A percentile compares a stretch with the other conserved stretches of the same genome.
phyloP scores from a whole-genome alignment of 2,797 vertebrate genomes.

The Sebastes cheni region DNA sequence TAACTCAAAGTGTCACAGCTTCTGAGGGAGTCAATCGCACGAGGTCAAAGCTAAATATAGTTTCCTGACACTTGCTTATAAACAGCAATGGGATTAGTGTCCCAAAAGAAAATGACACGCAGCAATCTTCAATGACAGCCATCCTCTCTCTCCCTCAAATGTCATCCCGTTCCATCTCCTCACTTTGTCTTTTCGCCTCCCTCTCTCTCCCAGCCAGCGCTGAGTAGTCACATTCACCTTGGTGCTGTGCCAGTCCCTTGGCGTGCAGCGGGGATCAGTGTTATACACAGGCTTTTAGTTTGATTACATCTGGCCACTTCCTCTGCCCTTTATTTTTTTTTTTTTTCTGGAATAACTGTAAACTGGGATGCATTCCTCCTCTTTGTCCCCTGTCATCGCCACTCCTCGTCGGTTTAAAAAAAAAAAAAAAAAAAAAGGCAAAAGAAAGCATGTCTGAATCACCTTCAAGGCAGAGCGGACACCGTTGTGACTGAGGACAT shows the following conservation, averaged over 20 bases:
- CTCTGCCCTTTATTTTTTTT: constrained; percentile 54
- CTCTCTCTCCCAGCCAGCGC: constrained; percentile 25
- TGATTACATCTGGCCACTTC: constrained; percentile 79
- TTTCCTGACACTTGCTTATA: constrained; percentile 66
- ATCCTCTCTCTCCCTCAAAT: constrained; percentile 40
- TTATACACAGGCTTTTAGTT: constrained; percentile 82
- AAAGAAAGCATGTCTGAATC: constrained; percentile 13
- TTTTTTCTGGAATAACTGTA: constrained; percentile 59
- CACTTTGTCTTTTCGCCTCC: constrained; percentile 43
- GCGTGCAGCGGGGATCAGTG: constrained; percentile 48
- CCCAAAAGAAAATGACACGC: constrained; percentile 45
- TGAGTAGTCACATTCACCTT: constrained; percentile 76
- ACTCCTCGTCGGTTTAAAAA: constrained; percentile 16
- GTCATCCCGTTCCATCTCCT: constrained; percentile 68
- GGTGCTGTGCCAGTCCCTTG: constrained; percentile 67
- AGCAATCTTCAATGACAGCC: constrained; percentile 67
- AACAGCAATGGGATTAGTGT: constrained; percentile 68
- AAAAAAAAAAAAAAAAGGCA: neutral
- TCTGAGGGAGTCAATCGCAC: constrained; percentile 25
- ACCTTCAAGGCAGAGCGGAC: constrained; percentile 26
- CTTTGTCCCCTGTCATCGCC: constrained; percentile 47
- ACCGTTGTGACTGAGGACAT: neutral
- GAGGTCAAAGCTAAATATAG: constrained; percentile 72
- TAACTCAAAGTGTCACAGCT: constrained; percentile 19
- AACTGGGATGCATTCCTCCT: constrained; percentile 57